Evolutionary conservation across 2,113 vertebrate genomes (phyloP), one percentile per base, ranked within the genome.

Genomic region (Hippocampus zosterae): DNA sequence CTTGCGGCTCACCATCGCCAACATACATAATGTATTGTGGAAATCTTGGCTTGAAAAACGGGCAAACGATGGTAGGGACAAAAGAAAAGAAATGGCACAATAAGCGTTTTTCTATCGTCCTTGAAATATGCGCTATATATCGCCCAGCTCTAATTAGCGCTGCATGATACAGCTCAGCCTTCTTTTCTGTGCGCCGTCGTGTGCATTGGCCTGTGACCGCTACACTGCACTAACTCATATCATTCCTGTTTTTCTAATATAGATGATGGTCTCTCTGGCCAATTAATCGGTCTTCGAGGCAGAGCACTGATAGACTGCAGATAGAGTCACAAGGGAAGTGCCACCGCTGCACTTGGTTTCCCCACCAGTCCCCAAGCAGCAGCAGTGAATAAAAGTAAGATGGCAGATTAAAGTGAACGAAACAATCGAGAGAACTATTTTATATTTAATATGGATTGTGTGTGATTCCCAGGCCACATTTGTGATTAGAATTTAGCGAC

Each of bases 221-320:
- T 73, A 21, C 53, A 53, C 65, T 64, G 56, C 68, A 16, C 55
- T 55, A 57, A 44, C 23, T 44, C 73, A 76, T 78, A 82, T 82
- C 77, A 79, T 74, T 23, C 79, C 73, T 53, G 56, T 80, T 73
- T 56, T 71, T 41, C 59, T 74, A 78, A 73, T 70, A 68, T 82
- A 71, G 69, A 77, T 44, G 57, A 75, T 67, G 69, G 81, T 77
- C 80, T 79, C 75, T 48, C 69, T 72, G 69, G 72, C 81, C 83
- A 80, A 86, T 84, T 82, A 83, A 63, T 46, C 46, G 56, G 56
- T 64, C 62, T 65, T 74, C 66, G 53, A 4, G 29, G 29, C 29
- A 33, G 29, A 67, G 27, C 37, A 10, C 62, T 72, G 79, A 75
- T 65, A 70, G 79, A 62, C 71, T 71, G 53, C 37, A 33, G 72